Conservation (phyloP, 2,888 invertebrate species). For the Campaea margaritaria region DNA sequence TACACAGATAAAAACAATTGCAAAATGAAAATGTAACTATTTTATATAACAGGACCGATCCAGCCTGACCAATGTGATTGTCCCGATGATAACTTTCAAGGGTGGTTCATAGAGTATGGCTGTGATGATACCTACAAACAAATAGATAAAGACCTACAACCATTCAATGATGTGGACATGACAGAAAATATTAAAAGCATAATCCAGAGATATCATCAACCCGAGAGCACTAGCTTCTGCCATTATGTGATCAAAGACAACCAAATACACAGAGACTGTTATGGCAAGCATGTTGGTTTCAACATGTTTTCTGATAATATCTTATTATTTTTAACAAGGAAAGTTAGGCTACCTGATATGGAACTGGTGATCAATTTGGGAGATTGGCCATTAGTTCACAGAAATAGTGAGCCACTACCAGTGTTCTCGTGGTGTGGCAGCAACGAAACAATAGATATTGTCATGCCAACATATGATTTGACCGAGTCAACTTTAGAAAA, state of each 20-base stretch:
- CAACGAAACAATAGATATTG: slow-evolving; percentile 92
- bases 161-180: slow-evolving; percentile 90
- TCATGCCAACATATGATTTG: slow-evolving; percentile 97
- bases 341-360: slow-evolving; percentile 92
- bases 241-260: slow-evolving; percentile 95
- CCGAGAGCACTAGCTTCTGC: slow-evolving; percentile 94
- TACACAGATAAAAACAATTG: too few relatives aligned
- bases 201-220: slow-evolving; percentile 89
- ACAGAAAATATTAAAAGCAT: slow-evolving; percentile 86
- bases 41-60: slow-evolving; percentile 82
- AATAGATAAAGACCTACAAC: slow-evolving; percentile 89
- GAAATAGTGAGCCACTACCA: slow-evolving; percentile 86
- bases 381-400: slow-evolving; percentile 95
- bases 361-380: slow-evolving; percentile 97
- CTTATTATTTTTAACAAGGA: slow-evolving; percentile 91
- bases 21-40: too few relatives aligned
- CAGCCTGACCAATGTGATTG: slow-evolving; percentile 95
- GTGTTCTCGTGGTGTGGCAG: slow-evolving; percentile 99
- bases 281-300: slow-evolving; percentile 97
- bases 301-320: slow-evolving; percentile 97
- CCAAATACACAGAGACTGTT: slow-evolving; percentile 93
- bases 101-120: slow-evolving; percentile 88
- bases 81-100: slow-evolving; percentile 86
- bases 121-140: slow-evolving; percentile 88
- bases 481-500: slow-evolving; percentile 96